Percentiles rank a stretch among this genome's conserved stretches.
phyloP scores from a whole-genome alignment of 2,888 invertebrate genomes.

The Helleia helle region DNA sequence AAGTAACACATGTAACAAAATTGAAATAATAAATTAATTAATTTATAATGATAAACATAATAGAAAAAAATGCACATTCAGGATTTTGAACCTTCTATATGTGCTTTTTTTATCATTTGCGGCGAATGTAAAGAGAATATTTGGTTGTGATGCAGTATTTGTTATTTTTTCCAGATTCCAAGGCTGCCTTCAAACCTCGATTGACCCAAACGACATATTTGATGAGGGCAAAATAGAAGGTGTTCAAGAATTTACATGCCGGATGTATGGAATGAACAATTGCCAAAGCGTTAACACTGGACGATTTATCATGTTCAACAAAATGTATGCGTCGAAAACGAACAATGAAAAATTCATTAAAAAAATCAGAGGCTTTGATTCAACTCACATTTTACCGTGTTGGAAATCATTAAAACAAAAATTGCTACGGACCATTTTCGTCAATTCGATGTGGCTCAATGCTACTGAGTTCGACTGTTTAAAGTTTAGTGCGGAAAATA shows the following conservation, averaged over 20 bases:
- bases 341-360: slow-evolving; percentile 13
- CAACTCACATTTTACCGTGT: slow-evolving; percentile 14
- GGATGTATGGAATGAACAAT: slow-evolving; percentile 12
- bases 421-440: slow-evolving; percentile 15
- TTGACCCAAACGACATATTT: slow-evolving; percentile 2
- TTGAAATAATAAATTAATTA: no score
- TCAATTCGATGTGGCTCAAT: neutral
- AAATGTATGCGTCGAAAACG: slow-evolving; percentile 5
- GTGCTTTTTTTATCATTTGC: no score
- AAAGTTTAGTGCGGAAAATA: neutral
- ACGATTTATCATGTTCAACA: slow-evolving; percentile 14
- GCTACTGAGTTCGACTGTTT: neutral
- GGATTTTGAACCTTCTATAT: no score
- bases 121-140: no score
- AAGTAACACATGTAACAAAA: no score
- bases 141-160: no score
- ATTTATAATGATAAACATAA: no score
- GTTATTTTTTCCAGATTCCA: no score
- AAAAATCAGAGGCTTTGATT: slow-evolving; percentile 17
- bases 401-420: slow-evolving; percentile 21
- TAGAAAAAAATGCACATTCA: no score
- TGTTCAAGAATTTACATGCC: slow-evolving; percentile 6
- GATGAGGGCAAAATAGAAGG: neutral
- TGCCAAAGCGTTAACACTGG: slow-evolving; percentile 12
- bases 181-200: no score